These are phyloP conservation scores for Calidris pugnax DNA, from an alignment of 2,113 vertebrate genomes.

Conservation along the genomic window DNA sequence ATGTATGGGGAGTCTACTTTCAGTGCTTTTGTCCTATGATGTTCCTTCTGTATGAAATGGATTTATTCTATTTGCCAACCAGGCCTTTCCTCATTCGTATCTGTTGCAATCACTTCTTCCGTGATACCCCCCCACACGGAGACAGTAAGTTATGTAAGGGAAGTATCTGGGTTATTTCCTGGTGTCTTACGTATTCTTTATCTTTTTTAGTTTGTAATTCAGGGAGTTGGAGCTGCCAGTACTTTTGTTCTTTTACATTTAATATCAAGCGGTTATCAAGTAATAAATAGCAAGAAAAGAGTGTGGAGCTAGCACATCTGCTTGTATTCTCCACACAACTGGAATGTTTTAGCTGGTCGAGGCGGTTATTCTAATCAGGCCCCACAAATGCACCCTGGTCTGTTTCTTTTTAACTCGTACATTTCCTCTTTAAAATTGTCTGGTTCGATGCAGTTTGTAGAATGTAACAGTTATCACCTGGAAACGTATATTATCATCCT, in stretches of 20 bases:
- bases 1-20: not conserved
- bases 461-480: not conserved
- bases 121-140: not conserved
- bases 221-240: not conserved
- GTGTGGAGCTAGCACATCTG: not conserved
- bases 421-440: not conserved
- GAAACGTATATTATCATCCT: not conserved
- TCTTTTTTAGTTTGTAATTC: not conserved
- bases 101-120: accelerated
- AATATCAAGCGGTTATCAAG: not conserved
- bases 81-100: not conserved
- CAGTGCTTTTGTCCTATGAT: not conserved
- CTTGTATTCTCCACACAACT: not conserved
- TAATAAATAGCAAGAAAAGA: not conserved
- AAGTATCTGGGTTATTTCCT: not conserved
- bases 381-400: not conserved
- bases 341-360: not conserved
- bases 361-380: not conserved
- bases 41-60: not conserved
- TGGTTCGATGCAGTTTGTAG: not conserved
- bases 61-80: not conserved
- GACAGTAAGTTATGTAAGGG: not conserved
- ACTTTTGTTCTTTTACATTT: not conserved
- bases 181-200: not conserved
- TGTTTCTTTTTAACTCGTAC: not conserved